Evolutionary conservation across 1,140 invertebrate species (phyloP).

Genomic region (Tetragnatha versicolor): DNA sequence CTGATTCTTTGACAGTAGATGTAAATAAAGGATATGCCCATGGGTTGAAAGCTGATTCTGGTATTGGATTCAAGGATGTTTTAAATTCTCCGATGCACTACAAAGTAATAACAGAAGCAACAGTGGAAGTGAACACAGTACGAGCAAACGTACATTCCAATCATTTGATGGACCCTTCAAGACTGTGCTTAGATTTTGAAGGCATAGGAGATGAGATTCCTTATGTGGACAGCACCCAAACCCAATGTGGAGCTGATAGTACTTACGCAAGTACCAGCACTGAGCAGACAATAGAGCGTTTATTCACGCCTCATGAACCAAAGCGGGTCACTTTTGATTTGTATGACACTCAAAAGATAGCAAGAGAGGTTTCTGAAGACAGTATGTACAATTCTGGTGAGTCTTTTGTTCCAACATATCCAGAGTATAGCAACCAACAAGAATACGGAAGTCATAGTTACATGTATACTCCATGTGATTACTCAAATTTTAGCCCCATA

Average conservation of each 20-base stretch:
- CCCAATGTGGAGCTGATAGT: constrained; percentile 22
- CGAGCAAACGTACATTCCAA: constrained; percentile 19
- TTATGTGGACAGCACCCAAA: not conserved
- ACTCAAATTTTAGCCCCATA: constrained; percentile 44
- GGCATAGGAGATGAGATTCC: not conserved
- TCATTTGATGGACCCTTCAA: constrained; percentile 31
- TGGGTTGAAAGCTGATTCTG: constrained; percentile 18
- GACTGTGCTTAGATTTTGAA: constrained; percentile 40
- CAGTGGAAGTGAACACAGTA: constrained; percentile 38
- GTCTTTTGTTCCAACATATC: constrained; percentile 52
- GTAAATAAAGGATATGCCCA: not conserved
- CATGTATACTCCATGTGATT: constrained; percentile 51
- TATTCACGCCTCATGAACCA: constrained; percentile 51
- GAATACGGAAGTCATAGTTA: constrained; percentile 55
- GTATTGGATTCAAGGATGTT: constrained; percentile 23
- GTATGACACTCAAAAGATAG: constrained; percentile 42
- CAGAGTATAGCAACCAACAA: constrained; percentile 54
- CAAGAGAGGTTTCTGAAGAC: constrained; percentile 42
- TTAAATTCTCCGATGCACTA: constrained; percentile 32
- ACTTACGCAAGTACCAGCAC: constrained; percentile 48
- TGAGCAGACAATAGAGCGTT: constrained; percentile 42
- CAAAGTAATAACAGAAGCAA: constrained; percentile 55
- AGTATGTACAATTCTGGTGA: constrained; percentile 46
- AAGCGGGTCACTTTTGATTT: constrained; percentile 57
- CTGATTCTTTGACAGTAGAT: constrained; percentile 24